Evolutionary conservation across 2,888 invertebrate species (phyloP), one percentile per base, ranked within the genome.

Genomic region (Arge pagana): DNA sequence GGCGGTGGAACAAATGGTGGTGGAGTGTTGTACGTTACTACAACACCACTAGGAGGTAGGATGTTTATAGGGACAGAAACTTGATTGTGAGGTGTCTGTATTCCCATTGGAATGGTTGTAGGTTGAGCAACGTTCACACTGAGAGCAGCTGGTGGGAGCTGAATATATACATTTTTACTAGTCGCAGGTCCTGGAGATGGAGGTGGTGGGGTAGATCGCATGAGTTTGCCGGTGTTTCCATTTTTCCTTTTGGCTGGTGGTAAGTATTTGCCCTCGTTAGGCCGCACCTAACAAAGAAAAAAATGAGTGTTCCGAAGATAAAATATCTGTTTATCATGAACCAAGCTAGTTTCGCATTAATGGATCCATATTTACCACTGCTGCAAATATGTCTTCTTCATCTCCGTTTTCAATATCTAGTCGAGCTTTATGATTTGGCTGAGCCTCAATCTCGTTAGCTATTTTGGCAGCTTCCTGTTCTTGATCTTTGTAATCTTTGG

Each of bases 371-470:
- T 90, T 80, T 55, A 85, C 83, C 13, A 96, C 96, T 8, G 96
- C 90, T 42, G 95, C 93, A 79, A 85, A 95, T 63, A 85, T 71
- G 57, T 92, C 87, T 76, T 96, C 96, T 70, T 94, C 94, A 71
- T 94, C 93, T 0, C 93, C 95, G 78, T 96, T 96, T 79, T 96
- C 96, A 26, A 96, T 76, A 61, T 92, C 93, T 41, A 89, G 82
- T 58, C 93, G 85, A 28, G 88, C 87, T 71, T 89, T 89, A 71
- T 93, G 91, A 50, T 84, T 81, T 1, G 91, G 89, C 68, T 90
- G 89, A 68, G 83, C 87, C 74, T 97, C 96, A 57, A 98, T 98
- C 79, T 96, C 96, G 35, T 86, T 88, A 0, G 97, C 97, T 59
- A 97, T 88, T 72, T 89, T 88, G 41, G 89, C 88, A 1, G 97